Percentiles rank a stretch among this genome's conserved stretches.
These are phyloP conservation scores for Drosophila ustulata DNA, from an alignment of 2,888 invertebrate genomes.

Conservation along the genomic window DNA sequence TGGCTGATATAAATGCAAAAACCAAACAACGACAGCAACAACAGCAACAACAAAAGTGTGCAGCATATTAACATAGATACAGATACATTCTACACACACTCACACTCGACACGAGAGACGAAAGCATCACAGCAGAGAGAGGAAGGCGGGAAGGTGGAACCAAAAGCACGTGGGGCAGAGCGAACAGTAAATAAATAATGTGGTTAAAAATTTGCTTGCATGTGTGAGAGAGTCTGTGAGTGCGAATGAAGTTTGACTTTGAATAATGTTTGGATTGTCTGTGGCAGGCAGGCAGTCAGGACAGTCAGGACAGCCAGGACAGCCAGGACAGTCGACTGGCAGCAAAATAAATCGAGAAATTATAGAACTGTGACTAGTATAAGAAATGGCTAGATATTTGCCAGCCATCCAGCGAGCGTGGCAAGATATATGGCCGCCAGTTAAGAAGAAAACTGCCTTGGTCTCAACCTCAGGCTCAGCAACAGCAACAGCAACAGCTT, in stretches of 20 bases:
- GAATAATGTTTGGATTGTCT: slow-evolving; percentile 81
- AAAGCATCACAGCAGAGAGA: not conserved
- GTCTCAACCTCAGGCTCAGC: slow-evolving; percentile 15
- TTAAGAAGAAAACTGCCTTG: slow-evolving; percentile 53
- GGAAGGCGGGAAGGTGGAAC: slow-evolving; percentile 17
- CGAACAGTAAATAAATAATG: slow-evolving; percentile 79
- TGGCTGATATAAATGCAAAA: slow-evolving; percentile 77
- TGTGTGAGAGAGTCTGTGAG: slow-evolving; percentile 47
- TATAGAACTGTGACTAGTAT: slow-evolving; percentile 81
- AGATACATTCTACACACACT: slow-evolving; percentile 34
- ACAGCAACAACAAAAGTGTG: slow-evolving; percentile 61
- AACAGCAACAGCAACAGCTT: slow-evolving; percentile 14
- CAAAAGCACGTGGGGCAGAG: slow-evolving; percentile 34
- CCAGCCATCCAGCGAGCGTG: slow-evolving; percentile 67
- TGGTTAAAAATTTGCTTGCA: slow-evolving; percentile 75
- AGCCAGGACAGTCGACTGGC: slow-evolving; percentile 39
- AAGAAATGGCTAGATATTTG: slow-evolving; percentile 78
- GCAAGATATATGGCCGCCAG: slow-evolving; percentile 74
- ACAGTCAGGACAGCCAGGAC: slow-evolving; percentile 53
- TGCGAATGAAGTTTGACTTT: slow-evolving; percentile 81
- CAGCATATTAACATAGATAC: slow-evolving; percentile 70
- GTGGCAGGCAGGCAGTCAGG: slow-evolving; percentile 64
- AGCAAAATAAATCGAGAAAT: slow-evolving; percentile 78
- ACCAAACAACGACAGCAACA: slow-evolving; percentile 52
- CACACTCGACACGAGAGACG: not conserved